Evolutionary conservation across 2,888 invertebrate species (phyloP).

Genomic region (Nemoura dubitans): DNA sequence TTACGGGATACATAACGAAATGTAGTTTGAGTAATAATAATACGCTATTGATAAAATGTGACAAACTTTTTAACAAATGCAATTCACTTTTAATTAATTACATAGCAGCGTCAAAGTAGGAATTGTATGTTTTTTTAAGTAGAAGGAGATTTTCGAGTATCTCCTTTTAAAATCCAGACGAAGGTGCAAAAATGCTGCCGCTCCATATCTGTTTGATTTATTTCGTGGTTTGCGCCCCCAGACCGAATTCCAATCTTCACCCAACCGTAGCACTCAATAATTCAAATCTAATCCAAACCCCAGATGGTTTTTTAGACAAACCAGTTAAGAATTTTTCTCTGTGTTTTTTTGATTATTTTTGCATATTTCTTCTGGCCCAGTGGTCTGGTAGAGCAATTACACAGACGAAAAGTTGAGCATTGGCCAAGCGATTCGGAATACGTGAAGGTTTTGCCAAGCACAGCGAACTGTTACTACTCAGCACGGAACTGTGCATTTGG

Average conservation of each 20-base stretch:
- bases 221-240: slow-evolving; percentile 7
- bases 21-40: no score
- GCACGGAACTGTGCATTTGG: slow-evolving; percentile 22
- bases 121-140: neutral
- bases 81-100: neutral
- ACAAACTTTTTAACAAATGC: no score
- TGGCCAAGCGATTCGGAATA: slow-evolving; percentile 26
- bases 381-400: slow-evolving; percentile 30
- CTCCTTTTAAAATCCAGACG: neutral
- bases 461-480: slow-evolving; percentile 13
- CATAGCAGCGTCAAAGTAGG: no score
- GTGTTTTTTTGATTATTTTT: slow-evolving; percentile 38
- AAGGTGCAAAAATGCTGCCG: neutral
- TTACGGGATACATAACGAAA: no score
- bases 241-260: slow-evolving; percentile 32
- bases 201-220: slow-evolving; percentile 27
- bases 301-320: slow-evolving; percentile 35
- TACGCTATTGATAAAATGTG: no score
- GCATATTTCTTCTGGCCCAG: slow-evolving; percentile 38
- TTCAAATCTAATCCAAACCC: slow-evolving; percentile 36
- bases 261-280: slow-evolving; percentile 34
- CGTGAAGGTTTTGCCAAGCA: slow-evolving; percentile 31
- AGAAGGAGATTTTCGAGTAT: neutral
- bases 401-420: slow-evolving; percentile 22
- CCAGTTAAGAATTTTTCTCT: slow-evolving; percentile 36